Base-by-base conservation (phyloP, 1,140 invertebrate species). In the Calliphora vicina region DNA sequence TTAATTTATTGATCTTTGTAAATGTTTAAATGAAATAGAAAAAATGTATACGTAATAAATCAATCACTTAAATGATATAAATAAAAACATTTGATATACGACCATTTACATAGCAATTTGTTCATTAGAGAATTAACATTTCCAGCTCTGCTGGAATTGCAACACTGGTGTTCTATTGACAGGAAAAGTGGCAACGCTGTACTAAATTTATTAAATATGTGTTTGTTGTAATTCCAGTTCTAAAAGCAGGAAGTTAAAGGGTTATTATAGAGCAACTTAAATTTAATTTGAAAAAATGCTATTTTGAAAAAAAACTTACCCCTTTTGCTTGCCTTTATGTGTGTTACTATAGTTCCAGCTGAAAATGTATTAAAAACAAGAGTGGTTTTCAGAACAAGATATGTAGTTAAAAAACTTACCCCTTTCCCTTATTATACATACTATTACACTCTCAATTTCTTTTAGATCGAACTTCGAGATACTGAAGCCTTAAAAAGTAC, bases 401-500 rank as follows among this genome's bases (percentile, higher is more conserved):
- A n/a, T n/a, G 35, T 35, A 8, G 35, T 35, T 35, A 35, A 35
- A 35, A 35, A 35, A 35, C 35, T 10, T 35, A 35, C 35, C 35
- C 35, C 35, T 35, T 35, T 35, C 1, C n/a, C n/a, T n/a, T n/a
- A n/a, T n/a, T n/a, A n/a, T n/a, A n/a, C n/a, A n/a, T n/a, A n/a
- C n/a, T n/a, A n/a, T n/a, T n/a, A n/a, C n/a, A n/a, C n/a, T n/a
- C n/a, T n/a, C n/a, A n/a, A n/a, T n/a, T n/a, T n/a, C n/a, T n/a
- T n/a, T n/a, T n/a, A n/a, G n/a, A n/a, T n/a, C n/a, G n/a, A n/a
- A n/a, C n/a, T n/a, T n/a, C n/a, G n/a, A n/a, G n/a, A n/a, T n/a
- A n/a, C 6, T 35, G 42, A 76, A 76, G 73, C 27, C 26, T 76
- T 76, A 76, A 76, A 74, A 74, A 57, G 15, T 35, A n/a, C 29